These are phyloP conservation scores for Desmodus rotundus DNA, from an alignment of 2,113 vertebrate species.

Conservation along the genomic window DNA sequence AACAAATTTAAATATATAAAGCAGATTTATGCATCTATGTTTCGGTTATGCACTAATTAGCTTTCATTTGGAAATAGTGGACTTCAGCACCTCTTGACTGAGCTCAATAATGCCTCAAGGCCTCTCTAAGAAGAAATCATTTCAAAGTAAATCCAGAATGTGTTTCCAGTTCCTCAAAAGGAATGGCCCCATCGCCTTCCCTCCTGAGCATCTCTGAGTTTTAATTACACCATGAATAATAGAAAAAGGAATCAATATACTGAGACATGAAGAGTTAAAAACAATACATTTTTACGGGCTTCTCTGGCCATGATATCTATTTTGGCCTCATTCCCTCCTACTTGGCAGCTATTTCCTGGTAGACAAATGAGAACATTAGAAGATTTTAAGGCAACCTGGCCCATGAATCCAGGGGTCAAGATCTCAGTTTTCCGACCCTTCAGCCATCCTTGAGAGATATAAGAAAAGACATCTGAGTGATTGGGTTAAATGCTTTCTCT, in stretches of 20 bases:
- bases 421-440: not conserved
- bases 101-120: not conserved
- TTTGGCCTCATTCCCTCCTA: not conserved
- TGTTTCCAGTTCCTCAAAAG: not conserved
- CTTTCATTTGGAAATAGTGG: not conserved
- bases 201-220: not conserved
- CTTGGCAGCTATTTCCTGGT: not conserved
- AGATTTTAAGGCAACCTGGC: not conserved
- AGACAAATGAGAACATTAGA: not conserved
- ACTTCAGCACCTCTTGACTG: not conserved
- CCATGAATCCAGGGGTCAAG: not conserved
- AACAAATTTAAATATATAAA: constrained; percentile 17
- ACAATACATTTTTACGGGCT: not conserved
- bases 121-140: not conserved
- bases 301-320: not conserved
- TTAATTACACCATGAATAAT: constrained; percentile 40
- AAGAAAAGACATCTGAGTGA: not conserved
- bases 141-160: not conserved
- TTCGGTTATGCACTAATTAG: not conserved
- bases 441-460: not conserved
- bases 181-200: not conserved
- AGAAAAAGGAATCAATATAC: not conserved
- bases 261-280: not conserved
- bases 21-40: not conserved
- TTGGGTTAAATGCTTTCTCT: not conserved